Evolutionary conservation across 2,113 vertebrate genomes (phyloP), one percentile per base, ranked within the genome.

Genomic region (Otis tarda): DNA sequence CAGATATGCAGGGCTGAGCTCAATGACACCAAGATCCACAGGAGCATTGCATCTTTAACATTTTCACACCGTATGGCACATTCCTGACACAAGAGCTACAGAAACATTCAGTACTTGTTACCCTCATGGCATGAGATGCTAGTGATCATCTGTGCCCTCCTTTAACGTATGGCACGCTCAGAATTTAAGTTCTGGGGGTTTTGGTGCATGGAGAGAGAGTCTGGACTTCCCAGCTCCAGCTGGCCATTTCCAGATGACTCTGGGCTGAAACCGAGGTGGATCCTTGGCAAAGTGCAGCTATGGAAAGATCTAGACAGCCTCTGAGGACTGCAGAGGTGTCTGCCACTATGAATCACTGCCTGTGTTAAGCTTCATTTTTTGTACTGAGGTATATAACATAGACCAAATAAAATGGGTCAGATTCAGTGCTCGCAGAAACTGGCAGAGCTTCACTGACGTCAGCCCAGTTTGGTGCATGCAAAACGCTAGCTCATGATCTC

Each of bases 331-430:
- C 89, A 96, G 95, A 95, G 55, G 41, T 91, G 83, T 89, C 83
- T 87, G 73, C 49, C 1, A 20, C 61, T 87, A 55, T 94, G 96
- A 96, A 96, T 97, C 94, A 97, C 18, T 91, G 94, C 71, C 55
- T 80, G 33, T 8, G 52, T 94, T 73, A 93, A 96, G 60, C 60
- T 89, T 95, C 92, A 95, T 95, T 89, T 89, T 89, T 89, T 93
- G 70, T 50, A 91, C 86, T 22, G 53, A 93, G 73, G 69, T 81
- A 81, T 53, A 8, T 56, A 95, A 86, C 76, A 84, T 17, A 94
- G 6, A 47, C 64, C 23, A 74, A 92, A 79, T 79, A 94, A 95
- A 97, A 87, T 53, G 83, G 95, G 95, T 91, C 95, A 94, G 55
- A 91, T n/a, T 78, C 69, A 57, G 41, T 22, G 43, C 71, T 89